These are phyloP conservation scores for Coenobita brevimanus DNA, from an alignment of 1,140 invertebrate genomes.

Conservation along the genomic window DNA sequence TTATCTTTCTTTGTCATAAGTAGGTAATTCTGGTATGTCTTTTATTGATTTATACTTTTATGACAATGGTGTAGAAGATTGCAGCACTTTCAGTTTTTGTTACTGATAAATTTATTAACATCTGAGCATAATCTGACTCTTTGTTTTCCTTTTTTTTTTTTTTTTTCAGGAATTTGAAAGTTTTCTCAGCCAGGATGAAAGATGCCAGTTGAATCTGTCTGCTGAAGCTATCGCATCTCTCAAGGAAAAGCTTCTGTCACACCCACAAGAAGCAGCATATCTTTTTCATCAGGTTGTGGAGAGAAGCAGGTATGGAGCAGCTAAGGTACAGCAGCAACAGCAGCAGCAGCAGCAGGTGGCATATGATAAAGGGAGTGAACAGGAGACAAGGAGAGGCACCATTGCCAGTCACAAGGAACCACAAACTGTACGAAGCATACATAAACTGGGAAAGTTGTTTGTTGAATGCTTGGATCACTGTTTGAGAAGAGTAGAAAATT, in stretches of 20 bases:
- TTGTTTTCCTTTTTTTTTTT: background rate
- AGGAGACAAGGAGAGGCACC: background rate
- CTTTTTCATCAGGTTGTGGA: slow-evolving; percentile 6
- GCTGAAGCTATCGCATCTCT: slow-evolving; percentile 20
- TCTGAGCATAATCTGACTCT: background rate
- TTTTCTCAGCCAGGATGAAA: slow-evolving; percentile 32
- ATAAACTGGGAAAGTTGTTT: background rate
- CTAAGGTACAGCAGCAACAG: background rate
- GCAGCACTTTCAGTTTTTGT: too few relatives aligned
- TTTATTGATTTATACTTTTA: too few relatives aligned
- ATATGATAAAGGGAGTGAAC: too few relatives aligned
- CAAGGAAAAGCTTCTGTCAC: slow-evolving; percentile 45
- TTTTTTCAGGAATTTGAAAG: slow-evolving; percentile 36
- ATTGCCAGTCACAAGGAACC: background rate
- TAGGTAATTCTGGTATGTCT: too few relatives aligned
- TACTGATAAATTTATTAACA: background rate
- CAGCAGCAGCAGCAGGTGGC: background rate
- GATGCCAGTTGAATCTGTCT: background rate
- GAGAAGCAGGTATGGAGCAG: background rate
- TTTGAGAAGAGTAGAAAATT: slow-evolving; percentile 32
- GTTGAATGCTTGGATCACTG: slow-evolving; percentile 48
- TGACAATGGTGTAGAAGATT: too few relatives aligned
- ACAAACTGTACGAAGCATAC: background rate
- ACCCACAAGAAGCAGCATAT: slow-evolving; percentile 35
- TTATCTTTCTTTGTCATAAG: too few relatives aligned